phyloP scores from a whole-genome alignment of 1,140 invertebrate species.

The Brachionus sp. region DNA sequence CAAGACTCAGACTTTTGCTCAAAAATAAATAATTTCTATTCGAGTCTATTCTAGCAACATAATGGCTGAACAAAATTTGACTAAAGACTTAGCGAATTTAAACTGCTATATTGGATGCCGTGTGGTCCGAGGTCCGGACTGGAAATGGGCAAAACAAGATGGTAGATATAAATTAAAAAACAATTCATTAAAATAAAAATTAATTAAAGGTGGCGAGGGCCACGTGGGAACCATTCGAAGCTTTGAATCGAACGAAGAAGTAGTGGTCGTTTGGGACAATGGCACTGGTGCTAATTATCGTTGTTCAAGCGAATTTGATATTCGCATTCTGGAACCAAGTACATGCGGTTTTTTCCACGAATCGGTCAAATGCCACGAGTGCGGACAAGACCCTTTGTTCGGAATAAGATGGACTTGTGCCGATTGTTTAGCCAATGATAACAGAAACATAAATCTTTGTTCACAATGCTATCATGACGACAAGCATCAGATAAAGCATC shows the following conservation, averaged over 20 bases:
- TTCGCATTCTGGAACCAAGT: conserved; percentile 86
- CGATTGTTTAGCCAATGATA: conserved; percentile 68
- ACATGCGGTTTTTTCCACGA: conserved; percentile 93
- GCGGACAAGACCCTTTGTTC: conserved; percentile 87
- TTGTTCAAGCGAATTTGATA: conserved; percentile 88
- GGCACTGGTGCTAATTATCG: conserved; percentile 96
- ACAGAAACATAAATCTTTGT: conserved; percentile 83
- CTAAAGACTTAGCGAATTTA: background rate
- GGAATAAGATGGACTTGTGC: conserved; percentile 97
- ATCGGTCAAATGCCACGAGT: conserved; percentile 94
- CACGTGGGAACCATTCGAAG: conserved; percentile 93
- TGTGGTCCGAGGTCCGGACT: conserved; percentile 89
- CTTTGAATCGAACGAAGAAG: conserved; percentile 95
- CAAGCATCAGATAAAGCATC: conserved; percentile 86
- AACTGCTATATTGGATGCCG: conserved; percentile 66
- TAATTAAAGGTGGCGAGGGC: conserved; percentile 70
- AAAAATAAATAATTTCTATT: background rate
- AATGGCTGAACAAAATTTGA: background rate
- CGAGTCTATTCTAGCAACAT: background rate
- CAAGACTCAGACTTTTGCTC: background rate
- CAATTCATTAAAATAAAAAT: background rate
- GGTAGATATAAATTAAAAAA: conserved; percentile 59
- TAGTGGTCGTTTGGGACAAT: conserved; percentile 97
- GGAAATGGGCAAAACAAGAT: conserved; percentile 99
- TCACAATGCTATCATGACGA: conserved; percentile 96